A percentile compares a stretch with the other conserved stretches of the same genome.
Conservation (phyloP, 2,888 invertebrate genomes). For the Leptopterna dolabrata region DNA sequence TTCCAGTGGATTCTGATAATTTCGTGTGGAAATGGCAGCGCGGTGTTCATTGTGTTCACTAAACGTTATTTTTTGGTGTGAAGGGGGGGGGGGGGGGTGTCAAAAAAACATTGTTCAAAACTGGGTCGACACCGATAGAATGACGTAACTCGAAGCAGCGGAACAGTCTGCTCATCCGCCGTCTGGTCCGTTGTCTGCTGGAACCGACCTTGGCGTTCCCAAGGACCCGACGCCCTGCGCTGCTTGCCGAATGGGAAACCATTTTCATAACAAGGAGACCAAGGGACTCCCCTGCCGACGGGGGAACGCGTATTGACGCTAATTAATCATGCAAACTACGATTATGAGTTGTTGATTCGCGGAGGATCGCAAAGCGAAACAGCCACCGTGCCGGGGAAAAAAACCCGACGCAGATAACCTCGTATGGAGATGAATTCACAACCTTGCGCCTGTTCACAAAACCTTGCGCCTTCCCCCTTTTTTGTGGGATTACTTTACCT, state of each 20-base stretch:
- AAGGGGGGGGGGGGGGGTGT: too few relatives aligned
- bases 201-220: conserved; percentile 1
- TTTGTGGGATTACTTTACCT: too few relatives aligned
- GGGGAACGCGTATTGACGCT: not conserved
- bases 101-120: not conserved
- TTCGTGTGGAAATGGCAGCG: too few relatives aligned
- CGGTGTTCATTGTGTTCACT: too few relatives aligned
- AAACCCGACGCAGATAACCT: not conserved
- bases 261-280: conserved; percentile 14
- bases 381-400: not conserved
- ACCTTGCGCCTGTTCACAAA: not conserved
- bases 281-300: not conserved
- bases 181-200: conserved; percentile 26
- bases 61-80: too few relatives aligned
- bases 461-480: too few relatives aligned
- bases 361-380: not conserved
- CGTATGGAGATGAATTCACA: not conserved
- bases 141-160: conserved; percentile 31
- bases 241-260: not conserved
- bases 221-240: not conserved
- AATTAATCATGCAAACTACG: conserved; percentile 17
- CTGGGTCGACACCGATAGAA: not conserved
- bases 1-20: too few relatives aligned
- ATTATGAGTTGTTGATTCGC: not conserved
- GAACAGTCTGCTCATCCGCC: not conserved